These are phyloP conservation scores for Montipora sp. DNA, from an alignment of 64 coral and sea anemone species.

Conservation along the genomic window DNA sequence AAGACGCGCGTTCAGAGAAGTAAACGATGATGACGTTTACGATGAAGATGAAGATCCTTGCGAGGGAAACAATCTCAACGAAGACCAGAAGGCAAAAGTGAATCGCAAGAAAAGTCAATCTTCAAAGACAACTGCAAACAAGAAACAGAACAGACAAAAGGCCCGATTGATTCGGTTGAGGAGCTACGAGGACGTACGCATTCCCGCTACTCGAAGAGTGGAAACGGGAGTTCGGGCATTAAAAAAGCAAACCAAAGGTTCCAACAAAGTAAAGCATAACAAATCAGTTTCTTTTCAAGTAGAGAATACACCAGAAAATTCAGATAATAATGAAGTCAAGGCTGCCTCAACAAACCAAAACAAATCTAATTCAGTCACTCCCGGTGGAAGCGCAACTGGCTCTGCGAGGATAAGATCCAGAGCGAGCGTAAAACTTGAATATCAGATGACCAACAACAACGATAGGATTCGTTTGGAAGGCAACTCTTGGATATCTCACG, in stretches of 20 bases:
- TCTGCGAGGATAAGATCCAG: slow-evolving; percentile 8
- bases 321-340: not conserved
- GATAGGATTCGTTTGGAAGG: slow-evolving; percentile 22
- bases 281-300: slow-evolving; percentile 25
- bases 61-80: not conserved
- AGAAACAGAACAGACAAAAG: not conserved
- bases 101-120: not conserved
- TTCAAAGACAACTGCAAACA: not conserved
- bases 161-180: slow-evolving; percentile 12
- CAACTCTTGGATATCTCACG: slow-evolving; percentile 33
- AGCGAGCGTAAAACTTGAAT: slow-evolving; percentile 26
- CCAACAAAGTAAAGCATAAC: not conserved
- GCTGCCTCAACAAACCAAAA: not conserved
- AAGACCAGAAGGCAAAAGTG: not conserved
- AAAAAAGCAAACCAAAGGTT: slow-evolving; percentile 26
- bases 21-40: slow-evolving; percentile 2
- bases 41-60: not conserved
- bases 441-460: not conserved
- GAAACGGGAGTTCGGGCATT: slow-evolving; percentile 32
- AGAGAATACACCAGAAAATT: not conserved
- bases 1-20: slow-evolving; percentile 40
- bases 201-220: slow-evolving; percentile 11
- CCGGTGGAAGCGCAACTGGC: not conserved
- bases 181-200: slow-evolving; percentile 11
- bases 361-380: not conserved